Percentiles rank a stretch among this genome's conserved stretches.
Evolutionary conservation across 2,113 vertebrate genomes (phyloP).

Genomic region (Saguinus midas): DNA sequence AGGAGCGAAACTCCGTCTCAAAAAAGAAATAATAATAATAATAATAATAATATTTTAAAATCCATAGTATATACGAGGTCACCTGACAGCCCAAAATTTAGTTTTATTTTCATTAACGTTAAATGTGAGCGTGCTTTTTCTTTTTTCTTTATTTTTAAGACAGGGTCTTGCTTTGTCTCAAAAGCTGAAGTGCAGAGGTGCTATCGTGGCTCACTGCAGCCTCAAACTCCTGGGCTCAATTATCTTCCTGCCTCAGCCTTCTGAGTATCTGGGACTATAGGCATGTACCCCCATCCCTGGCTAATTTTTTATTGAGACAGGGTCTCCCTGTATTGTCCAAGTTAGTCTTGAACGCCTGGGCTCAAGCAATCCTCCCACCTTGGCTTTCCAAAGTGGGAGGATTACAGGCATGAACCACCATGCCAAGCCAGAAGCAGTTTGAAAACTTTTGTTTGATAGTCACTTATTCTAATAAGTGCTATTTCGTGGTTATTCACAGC

Average conservation of each 20-base stretch:
- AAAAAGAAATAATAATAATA: background rate
- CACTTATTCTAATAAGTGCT: too few species aligned
- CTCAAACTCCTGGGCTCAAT: background rate
- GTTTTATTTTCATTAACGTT: conserved; percentile 9
- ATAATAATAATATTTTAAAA: background rate
- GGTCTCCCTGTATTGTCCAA: background rate
- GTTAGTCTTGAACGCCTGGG: background rate
- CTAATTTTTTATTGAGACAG: background rate
- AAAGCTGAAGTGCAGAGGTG: background rate
- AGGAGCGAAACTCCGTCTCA: background rate
- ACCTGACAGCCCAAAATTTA: background rate
- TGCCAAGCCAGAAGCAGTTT: background rate
- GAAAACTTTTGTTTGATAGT: too few species aligned
- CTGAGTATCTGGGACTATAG: background rate
- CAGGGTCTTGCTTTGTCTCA: too few species aligned
- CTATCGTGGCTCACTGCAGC: background rate
- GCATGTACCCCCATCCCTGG: background rate
- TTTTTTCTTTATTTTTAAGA: too few species aligned
- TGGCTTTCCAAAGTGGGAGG: background rate
- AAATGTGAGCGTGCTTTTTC: background rate
- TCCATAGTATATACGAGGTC: background rate
- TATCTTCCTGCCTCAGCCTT: background rate
- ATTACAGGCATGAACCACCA: background rate
- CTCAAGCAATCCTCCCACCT: background rate
- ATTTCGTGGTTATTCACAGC: background rate